A percentile compares a stretch with the other conserved stretches of the same genome.
Conservation (phyloP, 2,888 invertebrate species). For the Monoplex corrugatus region DNA sequence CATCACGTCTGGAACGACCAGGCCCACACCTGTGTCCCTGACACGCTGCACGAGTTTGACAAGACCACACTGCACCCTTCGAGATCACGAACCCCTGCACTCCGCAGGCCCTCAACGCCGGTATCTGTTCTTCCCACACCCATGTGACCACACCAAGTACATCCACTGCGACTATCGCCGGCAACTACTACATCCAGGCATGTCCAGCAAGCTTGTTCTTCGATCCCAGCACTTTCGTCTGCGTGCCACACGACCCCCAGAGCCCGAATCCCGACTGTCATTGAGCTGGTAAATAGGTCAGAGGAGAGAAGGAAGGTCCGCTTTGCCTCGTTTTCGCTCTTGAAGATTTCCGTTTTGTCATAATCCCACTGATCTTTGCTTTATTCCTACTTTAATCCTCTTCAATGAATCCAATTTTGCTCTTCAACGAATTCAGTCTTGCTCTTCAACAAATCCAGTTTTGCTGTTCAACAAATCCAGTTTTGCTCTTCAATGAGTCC, state of each 20-base stretch:
- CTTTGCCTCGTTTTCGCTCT: neutral
- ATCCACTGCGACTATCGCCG: conserved; percentile 56
- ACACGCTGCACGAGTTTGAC: conserved; percentile 16
- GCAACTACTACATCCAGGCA: conserved; percentile 52
- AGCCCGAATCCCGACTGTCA: neutral
- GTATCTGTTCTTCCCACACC: conserved; percentile 52
- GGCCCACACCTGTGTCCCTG: conserved; percentile 48
- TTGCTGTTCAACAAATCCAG: too few relatives aligned
- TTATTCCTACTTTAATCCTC: too few relatives aligned
- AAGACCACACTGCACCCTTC: conserved; percentile 24
- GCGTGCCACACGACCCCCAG: neutral
- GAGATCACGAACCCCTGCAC: conserved; percentile 42
- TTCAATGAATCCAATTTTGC: too few relatives aligned
- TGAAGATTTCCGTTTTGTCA: too few relatives aligned
- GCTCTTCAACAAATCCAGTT: too few relatives aligned
- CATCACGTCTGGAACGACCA: conserved; percentile 54
- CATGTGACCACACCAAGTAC: conserved; percentile 56
- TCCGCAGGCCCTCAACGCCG: conserved; percentile 37
- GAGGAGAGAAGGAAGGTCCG: neutral
- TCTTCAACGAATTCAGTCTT: too few relatives aligned
- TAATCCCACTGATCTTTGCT: too few relatives aligned
- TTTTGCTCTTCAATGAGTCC: too few relatives aligned
- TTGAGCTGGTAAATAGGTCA: neutral
- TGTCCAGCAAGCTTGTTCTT: conserved; percentile 46
- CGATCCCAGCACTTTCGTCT: conserved; percentile 31